A percentile compares a stretch with the other conserved stretches of the same genome.
Evolutionary conservation across 2,113 vertebrate genomes (phyloP).

Genomic region (Oreocharis arfaki): DNA sequence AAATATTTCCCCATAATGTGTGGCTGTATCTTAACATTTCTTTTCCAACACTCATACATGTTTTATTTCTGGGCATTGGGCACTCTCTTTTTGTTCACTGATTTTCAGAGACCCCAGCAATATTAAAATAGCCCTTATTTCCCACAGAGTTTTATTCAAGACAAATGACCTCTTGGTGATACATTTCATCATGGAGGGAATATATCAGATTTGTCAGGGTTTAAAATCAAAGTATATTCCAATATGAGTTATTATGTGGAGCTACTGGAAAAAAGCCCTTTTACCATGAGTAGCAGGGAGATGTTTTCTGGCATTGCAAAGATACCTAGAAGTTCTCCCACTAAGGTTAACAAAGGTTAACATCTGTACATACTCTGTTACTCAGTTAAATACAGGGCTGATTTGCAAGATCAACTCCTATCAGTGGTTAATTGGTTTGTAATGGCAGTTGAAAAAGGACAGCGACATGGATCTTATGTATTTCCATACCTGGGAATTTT

Average conservation of each 20-base stretch:
- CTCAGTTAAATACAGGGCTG: background rate
- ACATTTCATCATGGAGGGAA: background rate
- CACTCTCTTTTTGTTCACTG: background rate
- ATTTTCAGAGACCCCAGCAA: background rate
- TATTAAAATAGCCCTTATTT: background rate
- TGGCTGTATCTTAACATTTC: background rate
- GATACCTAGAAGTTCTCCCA: background rate
- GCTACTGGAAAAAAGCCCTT: background rate
- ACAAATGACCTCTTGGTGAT: background rate
- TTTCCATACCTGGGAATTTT: background rate
- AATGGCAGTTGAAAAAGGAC: background rate
- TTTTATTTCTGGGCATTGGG: background rate
- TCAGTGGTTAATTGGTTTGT: background rate
- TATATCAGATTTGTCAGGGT: background rate
- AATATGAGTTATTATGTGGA: background rate
- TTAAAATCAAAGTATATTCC: background rate
- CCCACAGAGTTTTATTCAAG: background rate
- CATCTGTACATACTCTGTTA: background rate
- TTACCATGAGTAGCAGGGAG: background rate
- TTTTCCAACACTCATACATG: background rate
- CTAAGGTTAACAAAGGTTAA: background rate
- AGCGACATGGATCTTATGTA: accelerated
- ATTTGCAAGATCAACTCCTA: background rate
- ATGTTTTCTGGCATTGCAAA: background rate
- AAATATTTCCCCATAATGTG: background rate